Percentiles rank a stretch among this genome's conserved stretches.
Conservation (phyloP, 2,797 vertebrate species). For the Ptychadena robeensis region DNA sequence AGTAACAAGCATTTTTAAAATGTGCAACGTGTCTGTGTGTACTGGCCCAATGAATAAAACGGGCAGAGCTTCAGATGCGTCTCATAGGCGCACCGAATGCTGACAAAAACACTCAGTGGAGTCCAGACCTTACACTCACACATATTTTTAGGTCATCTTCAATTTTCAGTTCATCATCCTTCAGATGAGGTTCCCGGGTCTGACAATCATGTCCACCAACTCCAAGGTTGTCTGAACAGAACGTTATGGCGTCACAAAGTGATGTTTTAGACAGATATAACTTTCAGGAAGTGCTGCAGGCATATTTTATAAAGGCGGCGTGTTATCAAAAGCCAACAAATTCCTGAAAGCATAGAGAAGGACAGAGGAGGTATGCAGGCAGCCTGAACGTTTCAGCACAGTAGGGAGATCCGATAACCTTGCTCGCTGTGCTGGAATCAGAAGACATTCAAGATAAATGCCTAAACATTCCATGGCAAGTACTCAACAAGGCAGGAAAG, state of each 20-base stretch:
- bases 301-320: not conserved
- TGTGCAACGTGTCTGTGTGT: too few species aligned
- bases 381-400: not conserved
- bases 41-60: too few species aligned
- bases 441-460: conserved; percentile 17
- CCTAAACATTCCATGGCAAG: conserved; percentile 22
- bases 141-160: too few species aligned
- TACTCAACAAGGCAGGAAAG: conserved; percentile 3
- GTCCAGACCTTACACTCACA: too few species aligned
- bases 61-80: too few species aligned
- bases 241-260: not conserved
- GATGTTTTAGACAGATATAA: not conserved
- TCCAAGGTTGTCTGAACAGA: not conserved
- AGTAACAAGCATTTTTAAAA: too few species aligned
- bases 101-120: too few species aligned
- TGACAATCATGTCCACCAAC: not conserved
- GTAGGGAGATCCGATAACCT: conserved; percentile 1
- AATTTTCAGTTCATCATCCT: too few species aligned
- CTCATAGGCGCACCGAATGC: too few species aligned
- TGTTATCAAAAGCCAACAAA: not conserved
- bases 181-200: too few species aligned
- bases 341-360: not conserved
- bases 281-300: not conserved
- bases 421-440: not conserved
- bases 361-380: not conserved